Evolutionary conservation across 2,797 vertebrate species (phyloP), one percentile per base, ranked within the genome.

Genomic region (Nyctibius grandis): DNA sequence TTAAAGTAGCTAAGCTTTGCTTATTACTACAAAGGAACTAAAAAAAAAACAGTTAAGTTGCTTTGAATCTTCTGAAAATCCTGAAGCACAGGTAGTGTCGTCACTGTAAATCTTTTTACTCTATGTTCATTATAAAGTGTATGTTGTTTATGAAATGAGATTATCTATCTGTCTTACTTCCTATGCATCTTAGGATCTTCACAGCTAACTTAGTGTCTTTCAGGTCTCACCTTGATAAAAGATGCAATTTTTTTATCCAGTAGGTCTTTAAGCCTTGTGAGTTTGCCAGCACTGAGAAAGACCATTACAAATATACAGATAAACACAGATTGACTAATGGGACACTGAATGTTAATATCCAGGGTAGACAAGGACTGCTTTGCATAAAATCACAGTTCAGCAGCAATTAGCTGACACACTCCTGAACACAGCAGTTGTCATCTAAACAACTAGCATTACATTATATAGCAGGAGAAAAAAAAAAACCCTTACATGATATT

Each of bases 361-460:
- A 16, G 68, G 48, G 22, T 7, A 59, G 53, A 51, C 47, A 40
- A 50, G 53, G 36, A 28, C 21, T 44, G 51, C 11, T 69, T 63
- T 28, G 48, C 1, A 1, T 17, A 60, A 57, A 57, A 64, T 23
- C 5, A 5, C 51, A 14, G 74, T 57, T 25, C 44, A 33, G 53
- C 65, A 31, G 51, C 64, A 18, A 50, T 23, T 15, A 59, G n/a
- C 67, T 6, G 23, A 25, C 57, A 29, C 54, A 33, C 5, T 25
- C 67, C 36, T 73, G 11, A 85, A 36, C 47, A 0, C 48, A 3
- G 31, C 21, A 2, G 61, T 15, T 5, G 0, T 6, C 26, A 86
- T 70, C 31, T 44, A 47, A 90, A 47, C 33, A 47, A 5, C 1
- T 26, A 67, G 12, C 11, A 5, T 6, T 6, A 34, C 1, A 0